Percentiles rank a stretch among this genome's conserved stretches.
Evolutionary conservation across 2,888 invertebrate species (phyloP).

Genomic region (Zaprionus bogoriensis): DNA sequence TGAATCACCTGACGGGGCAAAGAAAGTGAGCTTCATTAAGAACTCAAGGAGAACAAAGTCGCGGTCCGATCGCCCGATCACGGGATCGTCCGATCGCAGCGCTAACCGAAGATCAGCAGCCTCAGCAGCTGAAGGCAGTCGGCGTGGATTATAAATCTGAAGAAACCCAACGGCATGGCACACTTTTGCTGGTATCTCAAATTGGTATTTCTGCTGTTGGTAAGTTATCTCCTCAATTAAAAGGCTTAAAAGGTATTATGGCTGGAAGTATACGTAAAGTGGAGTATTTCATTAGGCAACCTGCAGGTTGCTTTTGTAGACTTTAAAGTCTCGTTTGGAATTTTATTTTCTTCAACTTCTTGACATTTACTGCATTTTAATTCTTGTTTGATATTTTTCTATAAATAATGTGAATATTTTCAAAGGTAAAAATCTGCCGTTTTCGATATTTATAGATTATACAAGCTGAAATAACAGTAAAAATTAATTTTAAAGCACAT

Average conservation of each 20-base stretch:
- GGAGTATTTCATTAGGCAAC: background rate
- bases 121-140: conserved; percentile 16
- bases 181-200: conserved; percentile 78
- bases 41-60: conserved; percentile 26
- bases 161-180: conserved; percentile 58
- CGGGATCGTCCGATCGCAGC: conserved; percentile 34
- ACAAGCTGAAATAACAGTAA: too few species aligned
- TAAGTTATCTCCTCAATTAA: conserved; percentile 44
- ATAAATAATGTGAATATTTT: too few species aligned
- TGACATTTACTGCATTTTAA: too few species aligned
- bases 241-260: background rate
- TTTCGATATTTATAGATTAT: too few species aligned
- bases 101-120: conserved; percentile 2
- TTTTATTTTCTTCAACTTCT: too few species aligned
- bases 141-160: conserved; percentile 19
- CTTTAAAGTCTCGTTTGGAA: too few species aligned
- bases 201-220: conserved; percentile 77
- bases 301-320: too few species aligned
- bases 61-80: too few species aligned
- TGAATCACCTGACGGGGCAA: conserved; percentile 57
- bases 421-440: too few species aligned
- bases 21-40: conserved; percentile 63
- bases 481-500: too few species aligned
- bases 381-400: too few species aligned
- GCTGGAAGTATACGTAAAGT: background rate